Evolutionary conservation across 2,113 vertebrate genomes (phyloP), one percentile per base, ranked within the genome.

Genomic region (Xerus inauris): DNA sequence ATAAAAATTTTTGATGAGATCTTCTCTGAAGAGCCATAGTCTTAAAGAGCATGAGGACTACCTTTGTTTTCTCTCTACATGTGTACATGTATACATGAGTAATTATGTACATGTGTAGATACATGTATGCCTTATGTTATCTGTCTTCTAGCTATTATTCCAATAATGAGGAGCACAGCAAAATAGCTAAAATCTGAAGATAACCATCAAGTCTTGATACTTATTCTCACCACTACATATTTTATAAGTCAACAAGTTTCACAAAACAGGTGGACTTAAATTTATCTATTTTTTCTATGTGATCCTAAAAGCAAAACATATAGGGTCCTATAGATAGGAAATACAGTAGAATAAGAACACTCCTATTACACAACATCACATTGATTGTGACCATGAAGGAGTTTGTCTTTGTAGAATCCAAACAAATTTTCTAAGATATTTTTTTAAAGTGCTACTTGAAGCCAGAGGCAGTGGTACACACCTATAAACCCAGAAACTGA

Each of bases 121-220:
- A n/a, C 47, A 38, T 40, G 9, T 75, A 19, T 81, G 13, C 0
- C 16, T 80, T 76, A 40, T 65, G 51, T 57, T 80, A 49, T 22
- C 49, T 62, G 11, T 69, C 38, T 69, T 79, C 30, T 10, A 87
- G 14, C 22, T 62, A n/a, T 72, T 81, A 47, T 84, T 40, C 72
- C 62, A 62, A 30, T 83, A 75, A 75, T 4, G 1, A 85, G 20
- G 3, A 16, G 0, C 45, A 59, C 67, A 72, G 22, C 4, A 76
- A 80, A 76, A 87, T n/a, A 90, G 20, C 30, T 86, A 65, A 80
- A 89, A 81, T 96, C 51, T 94, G 45, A 16, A 40, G 10, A 75
- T n/a, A 79, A 65, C 7, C 57, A 26, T 54, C 32, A 79, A 77
- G 9, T 1, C 42, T 79, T 64, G 42, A 11, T 89, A 54, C 2